Percentiles rank a stretch among this genome's conserved stretches.
These are phyloP conservation scores for Sebastes baramenuke DNA, from an alignment of 2,797 vertebrate genomes.

Conservation along the genomic window DNA sequence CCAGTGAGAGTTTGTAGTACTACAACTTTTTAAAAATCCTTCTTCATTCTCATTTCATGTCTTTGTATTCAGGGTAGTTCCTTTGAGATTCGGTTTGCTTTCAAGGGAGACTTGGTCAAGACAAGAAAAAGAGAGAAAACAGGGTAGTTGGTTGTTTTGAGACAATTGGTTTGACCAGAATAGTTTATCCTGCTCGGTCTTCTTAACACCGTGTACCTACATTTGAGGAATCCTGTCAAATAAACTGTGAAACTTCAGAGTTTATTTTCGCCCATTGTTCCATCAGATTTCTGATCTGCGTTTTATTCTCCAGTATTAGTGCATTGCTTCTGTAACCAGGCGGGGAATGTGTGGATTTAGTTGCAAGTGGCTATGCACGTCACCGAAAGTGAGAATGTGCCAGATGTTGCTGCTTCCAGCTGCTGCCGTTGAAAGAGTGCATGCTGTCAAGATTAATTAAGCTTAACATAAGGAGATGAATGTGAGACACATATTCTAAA, in stretches of 20 bases:
- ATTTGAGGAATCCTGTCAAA: slow-evolving; percentile 21
- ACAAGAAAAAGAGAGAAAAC: neutral
- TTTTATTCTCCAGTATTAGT: rapidly evolving
- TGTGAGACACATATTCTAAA: neutral
- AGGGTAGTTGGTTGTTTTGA: neutral
- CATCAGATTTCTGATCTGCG: neutral
- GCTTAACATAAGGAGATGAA: neutral
- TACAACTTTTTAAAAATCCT: neutral
- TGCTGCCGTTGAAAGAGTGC: neutral
- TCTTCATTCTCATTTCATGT: slow-evolving; percentile 19
- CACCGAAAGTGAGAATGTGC: neutral
- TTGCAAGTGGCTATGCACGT: neutral
- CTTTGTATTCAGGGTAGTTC: neutral
- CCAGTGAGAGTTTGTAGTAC: slow-evolving; percentile 16
- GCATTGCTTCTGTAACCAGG: neutral
- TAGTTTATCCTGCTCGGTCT: neutral
- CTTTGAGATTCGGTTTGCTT: neutral
- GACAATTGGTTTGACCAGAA: too few relatives aligned
- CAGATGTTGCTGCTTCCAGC: slow-evolving; percentile 31
- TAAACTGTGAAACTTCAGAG: neutral
- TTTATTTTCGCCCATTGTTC: neutral
- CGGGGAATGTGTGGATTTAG: neutral
- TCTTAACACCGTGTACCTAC: neutral
- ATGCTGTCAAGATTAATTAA: slow-evolving; percentile 27
- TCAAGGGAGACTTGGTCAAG: neutral